Evolutionary conservation across 1,140 invertebrate genomes (phyloP).

Genomic region (Anthonomus grandis): DNA sequence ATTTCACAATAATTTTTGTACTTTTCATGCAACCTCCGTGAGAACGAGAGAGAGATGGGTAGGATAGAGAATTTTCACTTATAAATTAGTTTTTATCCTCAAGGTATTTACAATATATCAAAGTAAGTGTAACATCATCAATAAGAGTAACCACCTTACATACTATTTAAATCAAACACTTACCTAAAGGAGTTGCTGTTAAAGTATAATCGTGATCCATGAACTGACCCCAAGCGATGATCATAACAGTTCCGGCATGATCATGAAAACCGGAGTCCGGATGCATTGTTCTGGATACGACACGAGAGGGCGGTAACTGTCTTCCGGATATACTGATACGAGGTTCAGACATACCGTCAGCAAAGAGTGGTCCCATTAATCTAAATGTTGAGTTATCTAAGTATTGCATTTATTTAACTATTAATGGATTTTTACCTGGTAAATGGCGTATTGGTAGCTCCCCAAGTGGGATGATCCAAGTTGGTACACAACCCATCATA

Average conservation of each 20-base stretch:
- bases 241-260: conserved; percentile 90
- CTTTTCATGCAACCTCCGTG: too few relatives aligned
- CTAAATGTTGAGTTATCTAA: conserved; percentile 45
- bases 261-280: conserved; percentile 89
- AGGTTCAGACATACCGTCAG: conserved; percentile 78
- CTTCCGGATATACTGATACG: conserved; percentile 71
- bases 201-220: conserved; percentile 93
- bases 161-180: conserved; percentile 28
- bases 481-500: conserved; percentile 93
- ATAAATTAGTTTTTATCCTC: too few relatives aligned
- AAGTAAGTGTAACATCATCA: too few relatives aligned
- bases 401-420: conserved; percentile 11
- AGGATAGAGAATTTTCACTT: too few relatives aligned
- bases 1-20: too few relatives aligned
- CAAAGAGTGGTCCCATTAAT: conserved; percentile 72
- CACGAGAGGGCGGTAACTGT: conserved; percentile 72
- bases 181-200: conserved; percentile 81
- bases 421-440: conserved; percentile 60
- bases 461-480: conserved; percentile 86
- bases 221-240: conserved; percentile 92
- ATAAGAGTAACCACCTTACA: neutral
- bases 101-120: too few relatives aligned
- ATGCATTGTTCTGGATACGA: conserved; percentile 86
- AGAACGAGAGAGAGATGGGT: too few relatives aligned
- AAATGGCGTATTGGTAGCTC: conserved; percentile 79